Base-by-base conservation (phyloP, 2,797 vertebrate species). In the Graptemys geographica region DNA sequence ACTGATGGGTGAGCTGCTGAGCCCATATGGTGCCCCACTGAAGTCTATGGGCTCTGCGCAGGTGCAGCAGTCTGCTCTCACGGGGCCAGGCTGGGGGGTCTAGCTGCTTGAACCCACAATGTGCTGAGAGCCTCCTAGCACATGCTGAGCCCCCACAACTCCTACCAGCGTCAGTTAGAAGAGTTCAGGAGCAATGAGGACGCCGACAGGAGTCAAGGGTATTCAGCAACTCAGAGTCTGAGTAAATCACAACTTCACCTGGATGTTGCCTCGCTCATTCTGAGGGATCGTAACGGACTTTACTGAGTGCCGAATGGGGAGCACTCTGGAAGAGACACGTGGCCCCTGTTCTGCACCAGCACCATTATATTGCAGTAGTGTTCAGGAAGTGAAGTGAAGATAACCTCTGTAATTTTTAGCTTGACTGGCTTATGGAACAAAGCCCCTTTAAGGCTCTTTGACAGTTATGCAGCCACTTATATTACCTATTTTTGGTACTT, bases 301-400 rank as follows among this genome's bases (percentile, higher is more conserved):
- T 9, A 27, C 44, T 9, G 37, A 49, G 25, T 8, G 12, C 23
- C 13, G 19, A 49, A 47, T 16, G 13, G 41, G 41, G 74, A 28
- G 47, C 74, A 8, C 6, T 15, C 41, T 47, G 44, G 25, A 47
- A 25, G 44, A 76, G 12, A 27, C 37, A 76, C 11, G 25, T 13
- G 37, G 23, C 21, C 13, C 25, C 3, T 11, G 33, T 37, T 65
- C 41, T 28, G 74, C 90, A 16, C 23, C 41, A 74, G 8, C 13
- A 41, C n/a, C 65, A 3, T 72, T 72, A 72, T 0, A 86, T 81
- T 9, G 13, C 79, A 88, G 86, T 0, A 3, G 41, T 0, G 0
- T 53, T 52, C 81, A 49, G 88, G 90, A 27, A 53, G 31, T 37
- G 28, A 62, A 88, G 76, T 51, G 88, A 83, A 88, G 85, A 56